A percentile compares a stretch with the other conserved stretches of the same genome.
These are phyloP conservation scores for Heliconius melpomene DNA, from an alignment of 1,140 invertebrate species.

Conservation along the genomic window DNA sequence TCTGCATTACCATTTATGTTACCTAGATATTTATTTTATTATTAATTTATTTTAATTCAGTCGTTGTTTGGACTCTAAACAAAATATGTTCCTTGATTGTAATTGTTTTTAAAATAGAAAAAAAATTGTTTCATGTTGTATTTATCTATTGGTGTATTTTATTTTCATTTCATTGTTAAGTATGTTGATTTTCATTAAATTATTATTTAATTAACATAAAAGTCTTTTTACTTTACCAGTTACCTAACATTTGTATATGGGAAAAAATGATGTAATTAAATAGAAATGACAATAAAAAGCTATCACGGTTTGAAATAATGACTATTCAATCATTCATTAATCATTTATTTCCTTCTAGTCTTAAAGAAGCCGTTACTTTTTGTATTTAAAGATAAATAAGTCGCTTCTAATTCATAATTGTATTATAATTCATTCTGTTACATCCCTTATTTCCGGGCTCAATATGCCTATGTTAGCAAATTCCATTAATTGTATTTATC, in stretches of 20 bases:
- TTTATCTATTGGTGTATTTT: constrained; percentile 9
- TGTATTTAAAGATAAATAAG: no score
- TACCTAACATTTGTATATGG: neutral
- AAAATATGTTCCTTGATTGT: constrained; percentile 8
- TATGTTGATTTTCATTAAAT: constrained; percentile 5
- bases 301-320: no score
- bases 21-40: neutral
- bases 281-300: no score
- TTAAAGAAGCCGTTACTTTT: no score
- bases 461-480: no score
- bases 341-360: no score
- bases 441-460: no score
- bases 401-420: no score
- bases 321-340: no score
- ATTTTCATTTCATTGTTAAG: constrained; percentile 18
- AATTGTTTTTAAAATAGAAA: neutral
- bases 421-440: no score
- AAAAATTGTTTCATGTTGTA: constrained; percentile 1
- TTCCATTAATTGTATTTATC: no score
- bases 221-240: neutral
- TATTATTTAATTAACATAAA: neutral
- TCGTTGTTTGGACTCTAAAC: constrained; percentile 14
- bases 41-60: constrained; percentile 9
- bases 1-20: neutral
- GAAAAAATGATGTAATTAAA: no score